Conservation (phyloP, 2,797 vertebrate species). For the Sorex maritimensis region DNA sequence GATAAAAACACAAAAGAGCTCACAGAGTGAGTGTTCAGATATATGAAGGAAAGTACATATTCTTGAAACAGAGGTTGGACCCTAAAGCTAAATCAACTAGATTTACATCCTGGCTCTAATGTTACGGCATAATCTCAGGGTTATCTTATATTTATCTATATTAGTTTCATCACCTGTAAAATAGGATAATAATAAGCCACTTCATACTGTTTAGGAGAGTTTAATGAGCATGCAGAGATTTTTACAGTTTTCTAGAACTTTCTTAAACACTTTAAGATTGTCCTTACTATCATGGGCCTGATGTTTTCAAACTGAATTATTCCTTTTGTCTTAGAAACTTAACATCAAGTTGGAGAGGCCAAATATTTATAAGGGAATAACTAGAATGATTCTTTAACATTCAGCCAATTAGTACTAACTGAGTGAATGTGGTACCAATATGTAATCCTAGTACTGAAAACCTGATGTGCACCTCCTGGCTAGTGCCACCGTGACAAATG, state of each 20-base stretch:
- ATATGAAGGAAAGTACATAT: not conserved
- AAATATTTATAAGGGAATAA: not conserved
- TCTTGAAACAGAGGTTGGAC: not conserved
- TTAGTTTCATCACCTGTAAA: constrained; percentile 47
- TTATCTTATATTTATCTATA: not conserved
- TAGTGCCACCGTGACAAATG: too few species aligned
- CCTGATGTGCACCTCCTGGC: too few species aligned
- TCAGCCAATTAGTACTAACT: not conserved
- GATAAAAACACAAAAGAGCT: not conserved
- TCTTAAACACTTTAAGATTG: not conserved
- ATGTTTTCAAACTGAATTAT: constrained; percentile 5
- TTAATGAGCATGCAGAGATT: not conserved
- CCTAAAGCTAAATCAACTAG: not conserved
- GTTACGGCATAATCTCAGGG: not conserved
- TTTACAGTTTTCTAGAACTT: not conserved
- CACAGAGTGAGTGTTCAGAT: not conserved
- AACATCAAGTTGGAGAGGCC: not conserved
- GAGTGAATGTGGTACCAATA: not conserved
- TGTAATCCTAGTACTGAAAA: not conserved
- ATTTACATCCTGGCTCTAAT: not conserved
- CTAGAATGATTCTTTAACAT: constrained; percentile 21
- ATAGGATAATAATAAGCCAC: not conserved
- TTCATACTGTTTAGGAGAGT: not conserved
- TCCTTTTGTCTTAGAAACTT: not conserved
- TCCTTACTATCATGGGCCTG: not conserved